A percentile compares a stretch with the other conserved stretches of the same genome.
phyloP scores from a whole-genome alignment of 2,113 vertebrate species.

The Panthera leo region DNA sequence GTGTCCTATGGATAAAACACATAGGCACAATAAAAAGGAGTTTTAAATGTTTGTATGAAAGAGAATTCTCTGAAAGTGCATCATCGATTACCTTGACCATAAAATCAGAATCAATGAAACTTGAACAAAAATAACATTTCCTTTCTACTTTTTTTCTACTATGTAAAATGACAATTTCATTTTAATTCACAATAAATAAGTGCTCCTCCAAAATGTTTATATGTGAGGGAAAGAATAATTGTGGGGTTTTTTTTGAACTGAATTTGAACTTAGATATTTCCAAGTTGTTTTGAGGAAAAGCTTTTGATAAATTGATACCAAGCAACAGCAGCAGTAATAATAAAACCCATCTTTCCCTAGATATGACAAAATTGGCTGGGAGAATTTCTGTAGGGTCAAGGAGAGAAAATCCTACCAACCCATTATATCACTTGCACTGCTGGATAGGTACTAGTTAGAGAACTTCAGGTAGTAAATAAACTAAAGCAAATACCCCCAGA shows the following conservation, averaged over 20 bases:
- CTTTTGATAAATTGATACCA: background rate
- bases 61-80: background rate
- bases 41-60: background rate
- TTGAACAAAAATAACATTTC: background rate
- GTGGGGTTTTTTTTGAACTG: background rate
- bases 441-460: background rate
- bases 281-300: constrained; percentile 29
- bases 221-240: background rate
- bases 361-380: background rate
- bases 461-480: background rate
- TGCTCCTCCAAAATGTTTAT: background rate
- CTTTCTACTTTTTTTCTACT: background rate
- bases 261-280: constrained; percentile 4
- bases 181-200: background rate
- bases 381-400: background rate
- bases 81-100: background rate
- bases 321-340: background rate
- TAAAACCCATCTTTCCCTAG: background rate
- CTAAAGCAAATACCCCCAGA: background rate
- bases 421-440: background rate
- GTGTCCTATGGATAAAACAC: background rate
- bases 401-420: background rate
- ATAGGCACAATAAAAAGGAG: background rate
- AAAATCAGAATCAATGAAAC: constrained; percentile 20
- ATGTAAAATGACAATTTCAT: background rate